Percentiles rank a stretch among this genome's conserved stretches.
Evolutionary conservation across 2,113 vertebrate genomes (phyloP).

Genomic region (Mormyrus iriodes): DNA sequence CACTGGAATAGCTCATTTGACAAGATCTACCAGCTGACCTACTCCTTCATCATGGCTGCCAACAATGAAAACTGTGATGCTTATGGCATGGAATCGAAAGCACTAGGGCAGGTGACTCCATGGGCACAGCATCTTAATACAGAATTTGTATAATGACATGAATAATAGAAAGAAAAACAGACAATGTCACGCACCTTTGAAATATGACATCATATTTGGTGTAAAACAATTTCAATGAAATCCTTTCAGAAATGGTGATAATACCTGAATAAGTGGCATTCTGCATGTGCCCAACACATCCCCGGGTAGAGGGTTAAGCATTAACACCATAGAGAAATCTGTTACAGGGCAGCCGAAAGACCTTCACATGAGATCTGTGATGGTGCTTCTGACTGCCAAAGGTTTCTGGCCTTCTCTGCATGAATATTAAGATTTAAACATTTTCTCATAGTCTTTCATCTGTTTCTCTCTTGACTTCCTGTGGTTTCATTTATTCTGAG

Average conservation of each 20-base stretch:
- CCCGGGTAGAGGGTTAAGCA: background rate
- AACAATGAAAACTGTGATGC: background rate
- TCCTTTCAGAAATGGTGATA: background rate
- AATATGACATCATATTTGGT: background rate
- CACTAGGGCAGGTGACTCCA: background rate
- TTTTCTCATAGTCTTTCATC: conserved; percentile 16
- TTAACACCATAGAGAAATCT: background rate
- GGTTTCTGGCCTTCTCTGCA: background rate
- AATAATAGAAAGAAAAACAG: background rate
- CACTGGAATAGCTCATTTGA: background rate
- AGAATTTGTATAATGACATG: background rate
- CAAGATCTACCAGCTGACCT: conserved; percentile 8
- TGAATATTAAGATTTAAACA: background rate
- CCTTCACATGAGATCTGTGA: background rate
- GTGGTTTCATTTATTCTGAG: conserved; percentile 24
- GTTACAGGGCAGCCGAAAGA: background rate
- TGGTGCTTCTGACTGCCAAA: background rate
- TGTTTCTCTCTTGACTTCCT: conserved; percentile 10
- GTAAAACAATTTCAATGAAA: background rate
- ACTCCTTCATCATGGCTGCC: background rate
- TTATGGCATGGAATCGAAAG: background rate
- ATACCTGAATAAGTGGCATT: background rate
- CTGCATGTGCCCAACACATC: background rate
- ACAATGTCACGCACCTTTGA: background rate
- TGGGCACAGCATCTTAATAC: background rate